These are phyloP conservation scores for Falcunculus frontatus DNA, from an alignment of 2,113 vertebrate genomes.

Conservation along the genomic window DNA sequence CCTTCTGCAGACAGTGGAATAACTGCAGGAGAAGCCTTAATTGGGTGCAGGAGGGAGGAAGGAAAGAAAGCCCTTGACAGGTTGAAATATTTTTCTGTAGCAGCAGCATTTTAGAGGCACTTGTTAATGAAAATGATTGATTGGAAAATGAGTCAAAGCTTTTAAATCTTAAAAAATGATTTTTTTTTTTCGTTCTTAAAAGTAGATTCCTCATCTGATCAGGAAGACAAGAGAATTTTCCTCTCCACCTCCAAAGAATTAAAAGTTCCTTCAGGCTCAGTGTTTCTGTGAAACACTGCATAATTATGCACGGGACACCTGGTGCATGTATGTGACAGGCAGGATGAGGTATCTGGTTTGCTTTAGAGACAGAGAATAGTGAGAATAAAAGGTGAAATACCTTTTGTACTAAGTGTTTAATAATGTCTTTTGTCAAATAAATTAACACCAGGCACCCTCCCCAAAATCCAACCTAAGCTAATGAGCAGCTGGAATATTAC, in stretches of 20 bases:
- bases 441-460: neutral
- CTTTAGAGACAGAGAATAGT: neutral
- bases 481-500: neutral
- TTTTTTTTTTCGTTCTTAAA: neutral
- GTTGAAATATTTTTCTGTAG: slow-evolving; percentile 48
- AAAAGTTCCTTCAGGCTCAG: slow-evolving; percentile 25
- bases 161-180: slow-evolving; percentile 39
- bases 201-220: slow-evolving; percentile 27
- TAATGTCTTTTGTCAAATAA: slow-evolving; percentile 49
- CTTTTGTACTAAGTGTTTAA: slow-evolving; percentile 22
- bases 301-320: neutral
- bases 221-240: slow-evolving; percentile 37
- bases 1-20: neutral
- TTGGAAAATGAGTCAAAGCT: slow-evolving; percentile 67
- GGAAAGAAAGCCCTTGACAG: slow-evolving; percentile 38
- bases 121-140: slow-evolving; percentile 61
- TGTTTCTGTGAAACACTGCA: neutral
- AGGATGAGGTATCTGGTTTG: neutral
- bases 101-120: slow-evolving; percentile 39
- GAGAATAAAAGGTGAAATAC: neutral
- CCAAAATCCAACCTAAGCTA: neutral
- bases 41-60: neutral
- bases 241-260: neutral
- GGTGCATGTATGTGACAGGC: slow-evolving; percentile 13
- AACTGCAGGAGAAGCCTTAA: slow-evolving; percentile 49